Percentiles rank a stretch among this genome's conserved stretches.
These are phyloP conservation scores for Athalia circularis DNA, from an alignment of 2,888 invertebrate species.

Conservation along the genomic window DNA sequence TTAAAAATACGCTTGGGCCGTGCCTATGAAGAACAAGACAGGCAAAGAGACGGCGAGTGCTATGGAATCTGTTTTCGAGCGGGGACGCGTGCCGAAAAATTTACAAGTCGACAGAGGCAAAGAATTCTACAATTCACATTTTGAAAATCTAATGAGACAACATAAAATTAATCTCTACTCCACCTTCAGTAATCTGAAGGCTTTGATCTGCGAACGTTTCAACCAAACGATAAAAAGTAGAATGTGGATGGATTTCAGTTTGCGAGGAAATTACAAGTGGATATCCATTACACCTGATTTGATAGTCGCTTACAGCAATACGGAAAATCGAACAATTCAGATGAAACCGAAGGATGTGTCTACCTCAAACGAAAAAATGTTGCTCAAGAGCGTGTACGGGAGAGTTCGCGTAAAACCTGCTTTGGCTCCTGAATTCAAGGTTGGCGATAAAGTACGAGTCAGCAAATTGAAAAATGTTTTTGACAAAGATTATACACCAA, in stretches of 20 bases:
- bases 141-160: slow-evolving; percentile 44
- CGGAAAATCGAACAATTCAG: slow-evolving; percentile 65
- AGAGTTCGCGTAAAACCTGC: background rate
- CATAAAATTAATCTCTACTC: slow-evolving; percentile 52
- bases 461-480: slow-evolving; percentile 63
- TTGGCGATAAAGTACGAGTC: slow-evolving; percentile 53
- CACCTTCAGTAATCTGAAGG: slow-evolving; percentile 58
- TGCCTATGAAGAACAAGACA: slow-evolving; percentile 54
- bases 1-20: slow-evolving; percentile 69
- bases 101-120: slow-evolving; percentile 55
- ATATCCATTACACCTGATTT: slow-evolving; percentile 48
- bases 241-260: slow-evolving; percentile 57
- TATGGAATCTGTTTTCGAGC: slow-evolving; percentile 43
- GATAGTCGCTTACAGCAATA: slow-evolving; percentile 60
- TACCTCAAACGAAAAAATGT: slow-evolving; percentile 59
- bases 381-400: slow-evolving; percentile 55
- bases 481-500: slow-evolving; percentile 57
- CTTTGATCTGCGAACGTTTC: slow-evolving; percentile 63
- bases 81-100: slow-evolving; percentile 42
- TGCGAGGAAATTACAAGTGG: slow-evolving; percentile 56
- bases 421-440: slow-evolving; percentile 46
- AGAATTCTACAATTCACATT: slow-evolving; percentile 56
- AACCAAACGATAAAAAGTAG: slow-evolving; percentile 57
- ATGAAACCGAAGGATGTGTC: slow-evolving; percentile 63
- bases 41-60: slow-evolving; percentile 38